These are phyloP conservation scores for Aphelinus certus DNA, from an alignment of 1,140 invertebrate genomes.

Conservation along the genomic window DNA sequence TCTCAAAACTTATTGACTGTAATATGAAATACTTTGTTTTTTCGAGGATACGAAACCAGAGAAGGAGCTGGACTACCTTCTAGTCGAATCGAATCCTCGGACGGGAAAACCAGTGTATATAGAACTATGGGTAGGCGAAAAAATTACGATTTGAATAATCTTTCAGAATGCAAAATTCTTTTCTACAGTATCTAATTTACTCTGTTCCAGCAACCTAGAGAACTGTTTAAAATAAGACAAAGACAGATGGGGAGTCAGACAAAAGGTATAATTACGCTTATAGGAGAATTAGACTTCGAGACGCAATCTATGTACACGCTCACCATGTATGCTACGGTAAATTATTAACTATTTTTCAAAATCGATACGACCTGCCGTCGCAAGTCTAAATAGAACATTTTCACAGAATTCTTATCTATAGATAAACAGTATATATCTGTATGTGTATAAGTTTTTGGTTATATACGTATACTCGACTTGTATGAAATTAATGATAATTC, in stretches of 20 bases:
- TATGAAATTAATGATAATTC: too few species aligned
- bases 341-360: conserved; percentile 53
- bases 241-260: conserved; percentile 78
- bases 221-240: conserved; percentile 79
- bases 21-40: too few species aligned
- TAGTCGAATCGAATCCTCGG: conserved; percentile 80
- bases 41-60: conserved; percentile 79
- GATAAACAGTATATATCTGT: too few species aligned
- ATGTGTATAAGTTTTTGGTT: too few species aligned
- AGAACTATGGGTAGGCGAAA: conserved; percentile 76
- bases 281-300: conserved; percentile 84
- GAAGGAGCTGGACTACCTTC: conserved; percentile 81
- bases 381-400: too few species aligned
- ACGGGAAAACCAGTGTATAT: conserved; percentile 80
- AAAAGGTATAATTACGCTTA: conserved; percentile 78
- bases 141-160: background rate
- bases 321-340: conserved; percentile 83
- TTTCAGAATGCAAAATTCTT: too few species aligned
- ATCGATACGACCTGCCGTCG: too few species aligned
- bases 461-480: too few species aligned
- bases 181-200: too few species aligned
- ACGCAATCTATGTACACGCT: conserved; percentile 85
- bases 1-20: too few species aligned
- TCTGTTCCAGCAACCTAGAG: conserved; percentile 60
- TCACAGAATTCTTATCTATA: too few species aligned